Conservation (phyloP, 2,888 invertebrate genomes). For the Lamellibrachia satsuma region DNA sequence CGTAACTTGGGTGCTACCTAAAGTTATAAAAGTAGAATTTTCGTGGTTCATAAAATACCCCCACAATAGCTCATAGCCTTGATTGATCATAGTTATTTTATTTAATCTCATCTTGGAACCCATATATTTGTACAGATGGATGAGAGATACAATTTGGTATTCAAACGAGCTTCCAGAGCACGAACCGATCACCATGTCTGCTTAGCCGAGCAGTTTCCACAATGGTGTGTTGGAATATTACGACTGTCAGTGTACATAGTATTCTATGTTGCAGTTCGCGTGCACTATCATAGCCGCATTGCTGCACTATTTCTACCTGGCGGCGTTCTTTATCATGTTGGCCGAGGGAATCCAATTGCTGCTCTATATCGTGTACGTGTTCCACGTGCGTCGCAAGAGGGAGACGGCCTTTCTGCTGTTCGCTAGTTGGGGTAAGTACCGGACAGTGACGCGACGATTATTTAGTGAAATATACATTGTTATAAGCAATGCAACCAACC, state of each 20-base stretch:
- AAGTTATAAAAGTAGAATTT: too few relatives aligned
- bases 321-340: conserved; percentile 59
- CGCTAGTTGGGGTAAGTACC: conserved; percentile 53
- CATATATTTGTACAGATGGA: not conserved
- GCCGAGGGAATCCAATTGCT: conserved; percentile 58
- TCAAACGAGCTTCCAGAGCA: too few relatives aligned
- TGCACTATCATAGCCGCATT: conserved; percentile 55
- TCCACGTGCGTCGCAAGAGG: conserved; percentile 43
- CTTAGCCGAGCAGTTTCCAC: not conserved
- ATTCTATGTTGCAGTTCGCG: conserved; percentile 43
- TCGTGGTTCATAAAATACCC: too few relatives aligned
- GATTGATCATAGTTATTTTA: too few relatives aligned
- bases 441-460: not conserved
- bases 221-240: not conserved
- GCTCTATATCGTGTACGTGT: conserved; percentile 57
- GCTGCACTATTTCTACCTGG: conserved; percentile 59
- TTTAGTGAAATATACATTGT: not conserved
- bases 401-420: conserved; percentile 41
- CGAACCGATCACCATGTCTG: too few relatives aligned
- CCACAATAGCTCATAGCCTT: too few relatives aligned
- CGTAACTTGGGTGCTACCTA: too few relatives aligned
- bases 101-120: not conserved
- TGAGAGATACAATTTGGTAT: not conserved
- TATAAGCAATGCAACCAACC: too few relatives aligned
- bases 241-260: too few relatives aligned